These are phyloP conservation scores for Drosophila emarginata DNA, from an alignment of 2,888 invertebrate species.

Conservation along the genomic window DNA sequence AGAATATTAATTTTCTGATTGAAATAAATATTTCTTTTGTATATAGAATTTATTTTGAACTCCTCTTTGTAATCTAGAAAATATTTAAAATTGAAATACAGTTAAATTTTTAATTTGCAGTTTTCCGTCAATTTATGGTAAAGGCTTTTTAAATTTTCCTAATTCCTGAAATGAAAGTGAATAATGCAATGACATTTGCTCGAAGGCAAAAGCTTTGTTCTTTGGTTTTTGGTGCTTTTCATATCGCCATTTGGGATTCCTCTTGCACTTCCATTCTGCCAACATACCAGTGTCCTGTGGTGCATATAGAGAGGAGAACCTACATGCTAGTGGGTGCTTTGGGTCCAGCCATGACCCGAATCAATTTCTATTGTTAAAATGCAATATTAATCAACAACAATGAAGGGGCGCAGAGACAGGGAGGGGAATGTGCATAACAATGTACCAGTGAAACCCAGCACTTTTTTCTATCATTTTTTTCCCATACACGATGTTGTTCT, in stretches of 20 bases:
- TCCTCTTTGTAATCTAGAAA: neutral
- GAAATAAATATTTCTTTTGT: no score
- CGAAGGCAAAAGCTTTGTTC: neutral
- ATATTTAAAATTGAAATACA: neutral
- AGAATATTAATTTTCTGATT: no score
- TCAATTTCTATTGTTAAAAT: constrained; percentile 37
- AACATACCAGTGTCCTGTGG: neutral
- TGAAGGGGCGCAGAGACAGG: neutral
- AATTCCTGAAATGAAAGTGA: neutral
- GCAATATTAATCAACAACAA: constrained; percentile 44
- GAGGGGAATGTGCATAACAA: constrained; percentile 20
- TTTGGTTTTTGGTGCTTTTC: neutral
- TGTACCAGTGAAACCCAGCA: constrained; percentile 24
- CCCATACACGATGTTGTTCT: constrained; percentile 9
- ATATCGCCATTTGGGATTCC: neutral
- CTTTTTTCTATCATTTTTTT: constrained; percentile 8
- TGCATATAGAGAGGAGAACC: neutral
- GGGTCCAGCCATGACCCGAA: constrained; percentile 29
- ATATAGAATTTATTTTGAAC: no score
- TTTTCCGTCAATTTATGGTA: neutral
- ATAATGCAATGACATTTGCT: neutral
- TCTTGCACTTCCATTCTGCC: neutral
- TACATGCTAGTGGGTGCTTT: neutral
- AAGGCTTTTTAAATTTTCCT: neutral
- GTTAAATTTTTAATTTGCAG: no score